Percentiles rank a stretch among this genome's conserved stretches.
phyloP scores from a whole-genome alignment of 2,888 invertebrate genomes.

The Cheilosia vulpina region DNA sequence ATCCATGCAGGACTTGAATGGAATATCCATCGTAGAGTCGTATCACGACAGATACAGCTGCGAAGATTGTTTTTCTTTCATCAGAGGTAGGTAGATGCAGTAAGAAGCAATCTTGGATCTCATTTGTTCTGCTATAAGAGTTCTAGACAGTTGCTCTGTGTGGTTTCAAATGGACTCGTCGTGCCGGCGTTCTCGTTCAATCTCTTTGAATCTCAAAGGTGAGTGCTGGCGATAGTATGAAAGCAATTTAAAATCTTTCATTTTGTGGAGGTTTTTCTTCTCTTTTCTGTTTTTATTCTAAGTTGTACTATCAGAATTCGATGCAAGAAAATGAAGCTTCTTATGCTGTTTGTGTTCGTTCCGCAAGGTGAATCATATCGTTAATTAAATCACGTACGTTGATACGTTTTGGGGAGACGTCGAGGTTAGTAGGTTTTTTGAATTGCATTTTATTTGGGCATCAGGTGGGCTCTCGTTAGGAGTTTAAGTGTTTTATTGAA shows the following conservation, averaged over 20 bases:
- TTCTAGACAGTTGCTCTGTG: constrained; percentile 6
- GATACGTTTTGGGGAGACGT: constrained; percentile 4
- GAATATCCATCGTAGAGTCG: constrained; percentile 23
- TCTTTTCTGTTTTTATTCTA: background rate
- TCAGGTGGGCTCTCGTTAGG: too few species aligned
- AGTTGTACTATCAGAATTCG: constrained; percentile 34
- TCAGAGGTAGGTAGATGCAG: constrained; percentile 16
- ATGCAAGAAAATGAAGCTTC: constrained; percentile 15
- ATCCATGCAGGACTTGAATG: background rate
- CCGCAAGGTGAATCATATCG: constrained; percentile 45
- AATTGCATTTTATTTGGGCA: too few species aligned
- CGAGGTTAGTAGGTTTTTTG: background rate
- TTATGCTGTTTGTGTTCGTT: constrained; percentile 9
- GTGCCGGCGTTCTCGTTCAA: background rate
- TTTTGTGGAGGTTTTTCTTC: constrained; percentile 10
- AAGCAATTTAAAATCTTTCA: constrained; percentile 10
- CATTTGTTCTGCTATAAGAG: constrained; percentile 37
- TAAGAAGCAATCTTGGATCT: constrained; percentile 37
- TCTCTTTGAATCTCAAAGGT: background rate
- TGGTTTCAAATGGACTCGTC: constrained; percentile 12
- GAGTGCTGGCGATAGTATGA: background rate
- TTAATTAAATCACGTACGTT: constrained; percentile 69
- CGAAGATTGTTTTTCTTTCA: constrained; percentile 66
- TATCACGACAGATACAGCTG: constrained; percentile 66
- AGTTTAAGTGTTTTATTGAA: too few species aligned